phyloP scores from a whole-genome alignment of 2,113 vertebrate genomes.

The Notechis scutatus region DNA sequence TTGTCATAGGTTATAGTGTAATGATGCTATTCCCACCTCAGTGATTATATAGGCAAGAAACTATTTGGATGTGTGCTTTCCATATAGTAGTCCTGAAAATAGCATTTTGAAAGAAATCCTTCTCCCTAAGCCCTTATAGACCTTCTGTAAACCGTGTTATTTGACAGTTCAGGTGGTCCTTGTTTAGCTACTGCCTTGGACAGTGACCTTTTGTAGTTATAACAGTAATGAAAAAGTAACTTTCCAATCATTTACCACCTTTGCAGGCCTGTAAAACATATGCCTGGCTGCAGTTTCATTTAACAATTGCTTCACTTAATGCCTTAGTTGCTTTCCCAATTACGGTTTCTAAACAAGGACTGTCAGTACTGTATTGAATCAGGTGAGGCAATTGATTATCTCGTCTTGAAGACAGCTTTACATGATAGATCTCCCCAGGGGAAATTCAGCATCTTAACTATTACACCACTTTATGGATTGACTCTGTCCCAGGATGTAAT shows the following conservation, averaged over 20 bases:
- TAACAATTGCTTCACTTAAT: neutral
- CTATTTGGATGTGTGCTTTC: neutral
- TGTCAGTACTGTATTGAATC: neutral
- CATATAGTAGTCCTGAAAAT: neutral
- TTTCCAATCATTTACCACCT: neutral
- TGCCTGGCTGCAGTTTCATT: neutral
- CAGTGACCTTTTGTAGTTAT: neutral
- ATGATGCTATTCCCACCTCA: neutral
- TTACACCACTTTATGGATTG: neutral
- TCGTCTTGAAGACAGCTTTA: neutral
- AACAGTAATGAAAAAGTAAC: neutral
- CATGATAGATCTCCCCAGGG: neutral
- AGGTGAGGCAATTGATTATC: neutral
- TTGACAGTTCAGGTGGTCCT: neutral
- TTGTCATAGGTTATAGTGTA: neutral
- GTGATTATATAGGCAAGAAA: neutral
- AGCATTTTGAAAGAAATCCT: neutral
- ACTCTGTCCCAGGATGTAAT: neutral
- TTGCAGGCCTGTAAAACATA: neutral
- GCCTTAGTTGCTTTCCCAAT: neutral
- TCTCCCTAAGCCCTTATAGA: neutral
- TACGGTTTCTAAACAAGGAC: neutral
- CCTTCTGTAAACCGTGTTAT: neutral
- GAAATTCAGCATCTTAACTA: neutral
- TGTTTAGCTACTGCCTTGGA: neutral